These are phyloP conservation scores for Psettodes erumei DNA, from an alignment of 2,113 vertebrate genomes.

Conservation along the genomic window DNA sequence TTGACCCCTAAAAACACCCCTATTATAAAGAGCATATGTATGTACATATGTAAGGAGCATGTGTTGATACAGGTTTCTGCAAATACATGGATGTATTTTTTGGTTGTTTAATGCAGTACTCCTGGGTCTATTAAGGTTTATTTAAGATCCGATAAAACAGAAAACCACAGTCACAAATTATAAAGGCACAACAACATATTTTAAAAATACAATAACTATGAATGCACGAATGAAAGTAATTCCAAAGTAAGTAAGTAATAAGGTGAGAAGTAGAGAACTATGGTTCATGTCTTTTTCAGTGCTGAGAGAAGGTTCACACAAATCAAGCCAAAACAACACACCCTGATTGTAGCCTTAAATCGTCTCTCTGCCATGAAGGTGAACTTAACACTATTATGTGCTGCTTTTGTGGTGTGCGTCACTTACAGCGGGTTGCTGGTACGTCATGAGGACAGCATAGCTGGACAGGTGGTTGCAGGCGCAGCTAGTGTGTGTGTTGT, in stretches of 20 bases:
- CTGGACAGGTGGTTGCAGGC: conserved; percentile 96
- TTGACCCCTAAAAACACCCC: too few species aligned
- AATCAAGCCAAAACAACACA: background rate
- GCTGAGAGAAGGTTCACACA: background rate
- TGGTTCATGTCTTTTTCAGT: background rate
- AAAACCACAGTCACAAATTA: too few species aligned
- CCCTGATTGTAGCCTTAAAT: background rate
- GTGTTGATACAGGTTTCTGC: background rate
- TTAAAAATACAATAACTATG: too few species aligned
- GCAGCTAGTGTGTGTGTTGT: conserved; percentile 94
- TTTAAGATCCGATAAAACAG: too few species aligned
- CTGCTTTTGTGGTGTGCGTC: conserved; percentile 9
- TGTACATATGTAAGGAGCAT: too few species aligned
- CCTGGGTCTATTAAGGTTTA: too few species aligned
- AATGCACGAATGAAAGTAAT: too few species aligned
- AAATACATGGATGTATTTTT: background rate
- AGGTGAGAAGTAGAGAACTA: too few species aligned
- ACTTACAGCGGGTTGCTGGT: conserved; percentile 87
- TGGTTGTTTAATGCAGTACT: background rate
- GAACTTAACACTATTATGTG: background rate
- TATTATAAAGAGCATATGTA: background rate
- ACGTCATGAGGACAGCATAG: conserved; percentile 93
- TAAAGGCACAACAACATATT: too few species aligned
- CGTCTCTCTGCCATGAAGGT: background rate
- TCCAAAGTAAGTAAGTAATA: too few species aligned